A percentile compares a stretch with the other conserved stretches of the same genome.
These are phyloP conservation scores for Phyllopteryx taeniolatus DNA, from an alignment of 2,113 vertebrate species.

Conservation along the genomic window DNA sequence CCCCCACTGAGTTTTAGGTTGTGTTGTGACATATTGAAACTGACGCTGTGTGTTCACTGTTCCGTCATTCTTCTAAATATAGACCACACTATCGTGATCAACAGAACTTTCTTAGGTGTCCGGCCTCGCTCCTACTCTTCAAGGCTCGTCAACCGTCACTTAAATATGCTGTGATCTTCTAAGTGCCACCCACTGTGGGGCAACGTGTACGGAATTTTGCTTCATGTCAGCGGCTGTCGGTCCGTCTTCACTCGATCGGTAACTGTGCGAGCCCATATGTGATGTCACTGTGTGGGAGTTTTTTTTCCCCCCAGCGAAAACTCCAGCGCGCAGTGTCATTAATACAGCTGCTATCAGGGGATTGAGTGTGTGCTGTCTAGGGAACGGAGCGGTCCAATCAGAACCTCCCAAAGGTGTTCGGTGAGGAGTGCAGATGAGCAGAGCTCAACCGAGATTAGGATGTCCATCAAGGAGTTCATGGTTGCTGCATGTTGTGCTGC, in stretches of 20 bases:
- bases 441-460: too few relatives aligned
- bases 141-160: slow-evolving; percentile 44
- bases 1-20: background rate
- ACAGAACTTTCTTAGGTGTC: slow-evolving; percentile 24
- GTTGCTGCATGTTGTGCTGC: too few relatives aligned
- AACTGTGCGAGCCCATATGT: slow-evolving; percentile 12
- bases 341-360: background rate
- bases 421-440: too few relatives aligned
- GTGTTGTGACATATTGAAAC: slow-evolving; percentile 13
- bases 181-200: slow-evolving; percentile 31
- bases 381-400: slow-evolving; percentile 26
- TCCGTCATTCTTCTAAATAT: background rate
- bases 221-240: slow-evolving; percentile 43
- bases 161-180: slow-evolving; percentile 46
- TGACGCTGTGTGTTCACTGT: background rate
- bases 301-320: slow-evolving; percentile 3
- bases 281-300: slow-evolving; percentile 48
- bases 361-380: background rate
- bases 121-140: slow-evolving; percentile 17
- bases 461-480: too few relatives aligned
- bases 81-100: slow-evolving; percentile 11
- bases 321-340: slow-evolving; percentile 42
- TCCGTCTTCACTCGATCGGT: slow-evolving; percentile 22
- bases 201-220: slow-evolving; percentile 46
- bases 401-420: slow-evolving; percentile 14